Conservation (phyloP, 2,797 vertebrate species). For the Girardinus metallicus region DNA sequence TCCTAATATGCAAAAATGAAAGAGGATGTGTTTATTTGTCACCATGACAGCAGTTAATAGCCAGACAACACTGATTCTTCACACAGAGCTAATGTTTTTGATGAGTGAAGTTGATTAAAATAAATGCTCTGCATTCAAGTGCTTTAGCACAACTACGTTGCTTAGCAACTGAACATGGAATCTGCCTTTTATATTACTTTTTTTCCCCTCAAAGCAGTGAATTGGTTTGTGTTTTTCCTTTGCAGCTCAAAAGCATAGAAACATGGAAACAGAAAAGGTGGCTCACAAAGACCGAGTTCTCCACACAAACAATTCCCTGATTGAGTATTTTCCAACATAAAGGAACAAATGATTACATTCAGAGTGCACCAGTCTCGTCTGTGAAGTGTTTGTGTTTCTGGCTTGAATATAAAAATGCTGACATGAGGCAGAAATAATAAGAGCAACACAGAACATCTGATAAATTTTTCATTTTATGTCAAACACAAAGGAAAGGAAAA, state of each 20-base stretch:
- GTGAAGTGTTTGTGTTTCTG: constrained; percentile 34
- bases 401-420: constrained; percentile 38
- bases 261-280: background rate
- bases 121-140: constrained; percentile 10
- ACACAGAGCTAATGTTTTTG: constrained; percentile 6
- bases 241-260: background rate
- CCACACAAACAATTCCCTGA: background rate
- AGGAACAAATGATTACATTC: background rate
- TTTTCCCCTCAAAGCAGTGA: background rate
- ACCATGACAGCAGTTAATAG: constrained; percentile 15
- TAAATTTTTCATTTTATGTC: constrained; percentile 17
- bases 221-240: constrained; percentile 16
- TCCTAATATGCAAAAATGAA: background rate
- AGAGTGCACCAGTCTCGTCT: constrained; percentile 16
- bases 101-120: constrained; percentile 16
- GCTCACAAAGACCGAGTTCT: background rate
- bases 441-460: constrained; percentile 36
- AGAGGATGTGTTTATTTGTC: constrained; percentile 3
- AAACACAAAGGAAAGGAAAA: constrained; percentile 6
- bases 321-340: constrained; percentile 10
- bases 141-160: constrained; percentile 30
- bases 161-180: constrained; percentile 36
- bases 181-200: background rate
- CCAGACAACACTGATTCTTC: constrained; percentile 31
- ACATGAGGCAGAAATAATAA: constrained; percentile 37